A percentile compares a stretch with the other conserved stretches of the same genome.
Evolutionary conservation across 2,888 invertebrate genomes (phyloP).

Genomic region (Campoletis raptor): DNA sequence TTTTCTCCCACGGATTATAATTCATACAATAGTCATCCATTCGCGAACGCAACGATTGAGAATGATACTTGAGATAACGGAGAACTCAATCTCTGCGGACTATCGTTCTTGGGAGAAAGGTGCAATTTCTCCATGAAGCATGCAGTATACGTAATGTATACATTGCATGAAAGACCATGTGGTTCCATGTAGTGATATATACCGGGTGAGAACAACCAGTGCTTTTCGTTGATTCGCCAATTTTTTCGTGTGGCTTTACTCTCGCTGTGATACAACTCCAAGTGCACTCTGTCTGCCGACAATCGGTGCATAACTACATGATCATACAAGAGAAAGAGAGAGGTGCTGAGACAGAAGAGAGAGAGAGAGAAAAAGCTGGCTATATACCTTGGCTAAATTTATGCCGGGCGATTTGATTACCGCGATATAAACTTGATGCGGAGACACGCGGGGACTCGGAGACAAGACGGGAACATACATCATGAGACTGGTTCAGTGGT

Average conservation of each 20-base stretch:
- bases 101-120: conserved; percentile 38
- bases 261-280: conserved; percentile 20
- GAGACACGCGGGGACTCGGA: conserved; percentile 79
- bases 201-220: conserved; percentile 45
- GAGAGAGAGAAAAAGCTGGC: conserved; percentile 34
- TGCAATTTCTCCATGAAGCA: conserved; percentile 29
- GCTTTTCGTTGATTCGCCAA: conserved; percentile 67
- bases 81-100: conserved; percentile 54
- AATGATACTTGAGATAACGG: conserved; percentile 37
- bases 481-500: conserved; percentile 80
- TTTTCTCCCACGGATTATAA: conserved; percentile 20
- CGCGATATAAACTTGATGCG: conserved; percentile 84
- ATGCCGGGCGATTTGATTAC: conserved; percentile 84
- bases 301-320: conserved; percentile 79
- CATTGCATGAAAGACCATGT: conserved; percentile 16
- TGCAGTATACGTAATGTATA: conserved; percentile 19
- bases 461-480: conserved; percentile 84
- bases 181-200: conserved; percentile 31
- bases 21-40: not conserved
- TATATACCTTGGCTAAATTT: conserved; percentile 71
- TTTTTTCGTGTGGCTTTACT: conserved; percentile 55
- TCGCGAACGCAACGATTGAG: conserved; percentile 9
- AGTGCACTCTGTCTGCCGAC: conserved; percentile 58
- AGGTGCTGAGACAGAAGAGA: not conserved
- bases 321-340: conserved; percentile 27